Evolutionary conservation across 35 echinoderm and acorn worm species (phyloP), one percentile per base, ranked within the genome.

Genomic region (Ophiothrix spiculata): DNA sequence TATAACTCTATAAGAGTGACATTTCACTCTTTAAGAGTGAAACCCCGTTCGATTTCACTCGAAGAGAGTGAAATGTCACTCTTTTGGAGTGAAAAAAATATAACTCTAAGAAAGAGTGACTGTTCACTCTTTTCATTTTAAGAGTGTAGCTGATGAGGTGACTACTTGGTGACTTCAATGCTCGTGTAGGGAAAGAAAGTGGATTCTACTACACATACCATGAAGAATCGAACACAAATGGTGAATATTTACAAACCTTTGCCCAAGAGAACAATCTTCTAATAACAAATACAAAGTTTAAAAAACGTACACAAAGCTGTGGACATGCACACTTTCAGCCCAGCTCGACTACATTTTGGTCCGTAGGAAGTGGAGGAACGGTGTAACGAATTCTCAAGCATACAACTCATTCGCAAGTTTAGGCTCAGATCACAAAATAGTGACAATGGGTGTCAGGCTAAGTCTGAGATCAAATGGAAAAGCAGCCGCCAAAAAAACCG

Each of bases 301-400:
- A 21, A 54, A 54, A 54, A 21, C 45, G 21, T 54, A 54, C 21
- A 54, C 21, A 8, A 54, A 54, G 45, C 21, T 54, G 21, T 54
- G 45, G 8, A 54, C 45, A 54, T 54, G 45, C 21, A 54, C 78
- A 80, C 37, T 21, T 12, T 25, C 8, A 54, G 45, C 85, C 40
- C 85, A 87, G 49, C 49, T 79, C 32, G 85, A 87, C 39, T 87
- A 77, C 75, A 87, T 87, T 56, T 40, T 87, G 12, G 75, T 39
- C 32, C 77, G 76, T 23, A 87, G 32, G 56, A 87, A 87, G 32
- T 87, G 85, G 75, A 78, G 75, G 49, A 79, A 87, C 38, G 78
- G 75, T 32, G 76, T 78, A 0, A 0, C 46, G 49, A 54, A 87
- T 40, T 39, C 37, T 33, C 64, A 87, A 54, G 37, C 85, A 39